Evolutionary conservation across 2,888 invertebrate genomes (phyloP).

Genomic region (Eupithecia subfuscata): DNA sequence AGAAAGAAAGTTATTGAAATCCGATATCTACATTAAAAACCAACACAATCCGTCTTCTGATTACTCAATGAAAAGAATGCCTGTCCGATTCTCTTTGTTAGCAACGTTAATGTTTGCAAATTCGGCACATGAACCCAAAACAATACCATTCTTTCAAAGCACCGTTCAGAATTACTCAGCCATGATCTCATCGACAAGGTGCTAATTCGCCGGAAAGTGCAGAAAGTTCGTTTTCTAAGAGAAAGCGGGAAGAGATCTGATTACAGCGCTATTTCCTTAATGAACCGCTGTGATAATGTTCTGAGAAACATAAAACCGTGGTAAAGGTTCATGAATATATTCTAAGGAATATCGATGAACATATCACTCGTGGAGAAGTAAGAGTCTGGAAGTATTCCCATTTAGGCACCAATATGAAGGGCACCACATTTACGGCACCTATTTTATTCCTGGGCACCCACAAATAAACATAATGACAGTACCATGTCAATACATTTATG

Average conservation of each 20-base stretch:
- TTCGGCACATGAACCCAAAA: slow-evolving; percentile 16
- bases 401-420: too few relatives aligned
- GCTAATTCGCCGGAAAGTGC: slow-evolving; percentile 41
- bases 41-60: too few relatives aligned
- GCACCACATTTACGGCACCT: too few relatives aligned
- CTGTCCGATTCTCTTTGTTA: neutral
- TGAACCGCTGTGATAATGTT: slow-evolving; percentile 24
- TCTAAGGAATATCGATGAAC: neutral
- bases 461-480: too few relatives aligned
- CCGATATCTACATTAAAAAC: neutral
- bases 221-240: slow-evolving; percentile 35
- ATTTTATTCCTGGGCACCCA: too few relatives aligned
- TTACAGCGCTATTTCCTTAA: slow-evolving; percentile 29
- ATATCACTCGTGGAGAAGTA: neutral
- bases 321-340: neutral
- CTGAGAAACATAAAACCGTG: slow-evolving; percentile 9
- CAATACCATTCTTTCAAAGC: slow-evolving; percentile 23
- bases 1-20: too few relatives aligned
- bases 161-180: slow-evolving; percentile 28
- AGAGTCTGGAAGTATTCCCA: too few relatives aligned
- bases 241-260: slow-evolving; percentile 41
- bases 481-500: too few relatives aligned
- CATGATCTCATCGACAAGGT: slow-evolving; percentile 37
- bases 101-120: slow-evolving; percentile 11
- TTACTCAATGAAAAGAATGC: neutral